phyloP scores from a whole-genome alignment of 2,113 vertebrate species.

The Aegotheles bennettii region DNA sequence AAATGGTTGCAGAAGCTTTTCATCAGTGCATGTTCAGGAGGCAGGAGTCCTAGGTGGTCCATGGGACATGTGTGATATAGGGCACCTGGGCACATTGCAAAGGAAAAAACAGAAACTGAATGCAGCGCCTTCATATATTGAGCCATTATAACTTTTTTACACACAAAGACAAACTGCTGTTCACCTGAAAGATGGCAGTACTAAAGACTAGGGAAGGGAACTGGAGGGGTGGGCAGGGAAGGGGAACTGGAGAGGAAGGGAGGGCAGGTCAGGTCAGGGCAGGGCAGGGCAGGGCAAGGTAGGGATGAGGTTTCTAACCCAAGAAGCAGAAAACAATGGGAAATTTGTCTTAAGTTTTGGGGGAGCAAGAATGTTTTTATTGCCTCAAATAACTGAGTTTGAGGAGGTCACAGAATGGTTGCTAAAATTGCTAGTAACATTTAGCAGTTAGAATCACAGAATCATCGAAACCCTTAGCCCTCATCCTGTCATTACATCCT shows the following conservation, averaged over 20 bases:
- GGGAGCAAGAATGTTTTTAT: background rate
- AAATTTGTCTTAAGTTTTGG: background rate
- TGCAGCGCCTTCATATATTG: background rate
- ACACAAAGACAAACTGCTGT: background rate
- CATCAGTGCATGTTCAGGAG: background rate
- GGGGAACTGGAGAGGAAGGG: no score
- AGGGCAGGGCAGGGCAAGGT: background rate
- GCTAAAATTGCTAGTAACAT: background rate
- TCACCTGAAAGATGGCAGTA: background rate
- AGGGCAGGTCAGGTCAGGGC: no score
- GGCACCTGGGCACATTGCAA: background rate
- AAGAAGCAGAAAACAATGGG: background rate
- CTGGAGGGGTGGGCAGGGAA: no score
- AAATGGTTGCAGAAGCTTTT: background rate
- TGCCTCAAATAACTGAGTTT: background rate
- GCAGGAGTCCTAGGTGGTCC: background rate
- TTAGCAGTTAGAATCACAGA: background rate
- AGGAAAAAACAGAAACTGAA: background rate
- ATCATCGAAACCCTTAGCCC: no score
- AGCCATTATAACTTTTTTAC: background rate
- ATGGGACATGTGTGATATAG: background rate
- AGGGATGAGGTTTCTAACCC: background rate
- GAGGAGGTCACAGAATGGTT: background rate
- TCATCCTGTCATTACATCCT: no score
- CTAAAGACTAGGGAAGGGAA: background rate